A percentile compares a stretch with the other conserved stretches of the same genome.
phyloP scores from a whole-genome alignment of 2,113 vertebrate genomes.

The Cryptotis parvus region DNA sequence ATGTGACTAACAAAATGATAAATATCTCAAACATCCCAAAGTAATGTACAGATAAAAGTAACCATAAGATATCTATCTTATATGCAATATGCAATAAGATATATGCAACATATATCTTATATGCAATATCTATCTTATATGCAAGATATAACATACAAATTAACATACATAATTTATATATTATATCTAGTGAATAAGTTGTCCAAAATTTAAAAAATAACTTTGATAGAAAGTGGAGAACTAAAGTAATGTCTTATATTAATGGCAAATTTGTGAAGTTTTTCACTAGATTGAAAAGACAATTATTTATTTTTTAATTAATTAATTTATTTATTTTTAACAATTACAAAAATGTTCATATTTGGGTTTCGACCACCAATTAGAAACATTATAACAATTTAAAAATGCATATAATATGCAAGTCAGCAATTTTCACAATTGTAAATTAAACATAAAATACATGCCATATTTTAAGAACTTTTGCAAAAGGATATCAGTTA shows the following conservation, averaged over 20 bases:
- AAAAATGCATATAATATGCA: background rate
- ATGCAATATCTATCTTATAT: too few relatives aligned
- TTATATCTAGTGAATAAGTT: background rate
- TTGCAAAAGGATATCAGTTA: background rate
- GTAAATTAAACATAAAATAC: slow-evolving; percentile 15
- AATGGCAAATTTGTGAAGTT: background rate
- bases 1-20: background rate
- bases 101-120: too few relatives aligned
- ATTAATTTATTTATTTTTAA: too few relatives aligned
- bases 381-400: background rate
- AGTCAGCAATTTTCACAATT: background rate
- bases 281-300: slow-evolving; percentile 4
- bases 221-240: too few relatives aligned
- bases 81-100: too few relatives aligned
- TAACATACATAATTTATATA: too few relatives aligned
- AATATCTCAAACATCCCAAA: background rate
- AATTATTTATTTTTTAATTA: too few relatives aligned
- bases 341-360: too few relatives aligned
- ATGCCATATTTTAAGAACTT: background rate
- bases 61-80: background rate
- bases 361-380: too few relatives aligned
- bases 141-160: too few relatives aligned
- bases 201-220: slow-evolving; percentile 23
- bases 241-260: background rate
- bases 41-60: background rate